Evolutionary conservation across 2,113 vertebrate genomes (phyloP).

Genomic region (Actenoides hombroni): DNA sequence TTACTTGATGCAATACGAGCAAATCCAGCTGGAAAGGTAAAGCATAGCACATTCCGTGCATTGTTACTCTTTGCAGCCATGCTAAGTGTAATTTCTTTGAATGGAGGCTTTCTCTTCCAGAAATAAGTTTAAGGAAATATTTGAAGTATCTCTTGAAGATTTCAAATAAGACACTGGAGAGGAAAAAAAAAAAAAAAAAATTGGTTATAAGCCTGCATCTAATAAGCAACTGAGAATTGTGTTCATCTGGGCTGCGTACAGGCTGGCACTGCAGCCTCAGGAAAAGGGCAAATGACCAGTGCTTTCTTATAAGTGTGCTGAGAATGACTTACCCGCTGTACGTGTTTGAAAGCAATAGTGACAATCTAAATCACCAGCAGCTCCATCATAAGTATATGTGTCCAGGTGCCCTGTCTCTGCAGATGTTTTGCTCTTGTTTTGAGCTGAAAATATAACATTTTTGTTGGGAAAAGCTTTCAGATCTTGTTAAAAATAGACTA

Average conservation of each 20-base stretch:
- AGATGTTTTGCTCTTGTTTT: neutral
- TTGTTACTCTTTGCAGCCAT: neutral
- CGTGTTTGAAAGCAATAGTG: neutral
- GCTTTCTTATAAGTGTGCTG: fast-evolving
- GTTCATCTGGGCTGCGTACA: neutral
- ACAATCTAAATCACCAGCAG: neutral
- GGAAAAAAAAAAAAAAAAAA: neutral
- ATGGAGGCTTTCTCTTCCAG: neutral
- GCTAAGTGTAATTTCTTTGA: neutral
- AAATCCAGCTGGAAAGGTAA: neutral
- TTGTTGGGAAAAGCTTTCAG: neutral
- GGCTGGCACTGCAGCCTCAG: neutral
- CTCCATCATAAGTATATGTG: neutral
- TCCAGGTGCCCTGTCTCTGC: neutral
- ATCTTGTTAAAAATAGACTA: neutral
- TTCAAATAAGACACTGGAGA: neutral
- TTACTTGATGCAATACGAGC: no score
- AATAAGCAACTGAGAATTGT: neutral
- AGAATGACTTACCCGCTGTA: fast-evolving
- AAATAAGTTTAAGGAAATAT: neutral
- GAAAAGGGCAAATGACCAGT: neutral
- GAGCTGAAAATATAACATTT: neutral
- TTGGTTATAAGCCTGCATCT: neutral
- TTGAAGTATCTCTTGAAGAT: neutral
- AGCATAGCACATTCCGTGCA: neutral